These are phyloP conservation scores for Aspidapion aeneum DNA, from an alignment of 2,888 invertebrate species.

Conservation along the genomic window DNA sequence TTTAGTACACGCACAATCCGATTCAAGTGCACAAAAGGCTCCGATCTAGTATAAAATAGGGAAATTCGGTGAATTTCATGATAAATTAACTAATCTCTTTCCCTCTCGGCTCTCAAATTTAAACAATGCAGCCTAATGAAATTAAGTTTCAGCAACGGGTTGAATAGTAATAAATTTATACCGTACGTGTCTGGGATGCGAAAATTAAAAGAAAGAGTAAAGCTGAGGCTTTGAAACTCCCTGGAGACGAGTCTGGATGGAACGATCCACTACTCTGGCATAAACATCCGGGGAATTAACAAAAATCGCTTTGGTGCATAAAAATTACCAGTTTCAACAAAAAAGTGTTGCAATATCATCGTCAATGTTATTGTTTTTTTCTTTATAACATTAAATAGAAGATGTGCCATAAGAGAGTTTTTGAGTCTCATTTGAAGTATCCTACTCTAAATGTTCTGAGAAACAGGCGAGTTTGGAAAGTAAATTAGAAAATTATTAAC, in stretches of 20 bases:
- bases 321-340: neutral
- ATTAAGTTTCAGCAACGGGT: conserved; percentile 49
- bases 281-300: conserved; percentile 36
- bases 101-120: conserved; percentile 46
- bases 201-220: conserved; percentile 36
- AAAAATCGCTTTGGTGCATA: neutral
- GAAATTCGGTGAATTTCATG: conserved; percentile 45
- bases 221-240: conserved; percentile 24
- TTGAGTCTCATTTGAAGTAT: too few relatives aligned
- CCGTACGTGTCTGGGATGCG: conserved; percentile 41
- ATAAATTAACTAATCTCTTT: conserved; percentile 48
- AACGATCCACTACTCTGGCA: conserved; percentile 34
- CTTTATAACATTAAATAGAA: too few relatives aligned
- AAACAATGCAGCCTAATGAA: conserved; percentile 50
- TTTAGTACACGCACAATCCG: conserved; percentile 40
- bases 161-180: conserved; percentile 48
- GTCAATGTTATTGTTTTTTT: too few relatives aligned
- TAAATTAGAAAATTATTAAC: too few relatives aligned
- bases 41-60: conserved; percentile 41
- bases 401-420: too few relatives aligned
- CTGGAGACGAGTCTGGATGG: conserved; percentile 15
- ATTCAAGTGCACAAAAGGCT: conserved; percentile 40
- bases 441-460: too few relatives aligned
- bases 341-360: too few relatives aligned
- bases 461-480: too few relatives aligned